Conservation (phyloP, 2,797 vertebrate genomes). For the Argya squamiceps region DNA sequence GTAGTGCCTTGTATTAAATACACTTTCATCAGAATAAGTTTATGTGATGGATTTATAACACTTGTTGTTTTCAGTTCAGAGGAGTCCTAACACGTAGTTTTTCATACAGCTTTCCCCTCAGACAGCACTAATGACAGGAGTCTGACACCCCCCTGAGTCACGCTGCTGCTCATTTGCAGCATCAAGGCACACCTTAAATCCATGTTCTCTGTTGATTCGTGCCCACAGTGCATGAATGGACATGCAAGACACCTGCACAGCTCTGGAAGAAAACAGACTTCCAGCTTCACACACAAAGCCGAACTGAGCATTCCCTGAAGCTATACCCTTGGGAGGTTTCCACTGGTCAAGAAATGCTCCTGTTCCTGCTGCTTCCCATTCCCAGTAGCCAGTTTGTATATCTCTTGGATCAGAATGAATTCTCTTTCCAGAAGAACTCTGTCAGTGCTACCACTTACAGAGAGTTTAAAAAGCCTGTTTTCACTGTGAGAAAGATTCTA, state of each 20-base stretch:
- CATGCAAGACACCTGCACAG: neutral
- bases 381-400: neutral
- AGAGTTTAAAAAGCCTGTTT: neutral
- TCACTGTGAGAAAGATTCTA: neutral
- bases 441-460: accelerated
- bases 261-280: neutral
- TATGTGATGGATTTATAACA: neutral
- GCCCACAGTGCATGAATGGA: neutral
- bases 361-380: neutral
- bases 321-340: neutral
- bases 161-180: neutral
- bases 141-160: neutral
- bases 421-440: neutral
- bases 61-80: neutral
- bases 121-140: neutral
- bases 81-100: neutral
- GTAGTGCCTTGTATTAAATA: neutral
- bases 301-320: neutral
- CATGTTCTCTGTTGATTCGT: neutral
- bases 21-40: neutral
- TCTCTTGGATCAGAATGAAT: neutral
- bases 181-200: neutral
- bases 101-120: neutral
- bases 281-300: neutral
- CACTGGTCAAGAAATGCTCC: neutral